phyloP scores from a whole-genome alignment of 2,797 vertebrate species.

The Pachyuromys duprasi region DNA sequence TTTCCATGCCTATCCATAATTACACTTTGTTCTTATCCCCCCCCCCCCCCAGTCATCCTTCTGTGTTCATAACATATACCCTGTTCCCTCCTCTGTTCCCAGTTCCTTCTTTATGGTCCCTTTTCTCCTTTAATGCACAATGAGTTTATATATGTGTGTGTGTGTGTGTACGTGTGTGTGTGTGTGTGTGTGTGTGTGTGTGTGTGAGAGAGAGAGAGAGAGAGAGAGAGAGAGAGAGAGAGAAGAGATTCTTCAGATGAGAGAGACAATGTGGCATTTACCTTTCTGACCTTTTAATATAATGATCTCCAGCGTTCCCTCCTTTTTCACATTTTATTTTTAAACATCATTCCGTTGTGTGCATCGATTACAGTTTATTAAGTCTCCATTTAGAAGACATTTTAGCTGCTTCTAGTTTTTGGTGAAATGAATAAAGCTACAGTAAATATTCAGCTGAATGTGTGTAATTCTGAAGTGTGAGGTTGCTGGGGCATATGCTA shows the following conservation, averaged over 20 bases:
- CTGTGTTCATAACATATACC: too few relatives aligned
- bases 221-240: background rate
- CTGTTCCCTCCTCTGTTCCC: background rate
- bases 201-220: background rate
- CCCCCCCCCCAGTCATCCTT: background rate
- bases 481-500: background rate
- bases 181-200: background rate
- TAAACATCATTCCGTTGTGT: background rate
- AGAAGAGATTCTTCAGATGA: background rate
- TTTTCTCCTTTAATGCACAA: background rate
- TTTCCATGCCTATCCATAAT: background rate
- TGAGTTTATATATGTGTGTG: background rate
- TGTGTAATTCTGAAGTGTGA: background rate
- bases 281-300: background rate
- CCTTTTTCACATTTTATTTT: background rate
- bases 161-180: background rate
- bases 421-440: constrained; percentile 9
- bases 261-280: background rate
- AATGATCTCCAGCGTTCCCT: background rate
- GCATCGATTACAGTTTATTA: background rate
- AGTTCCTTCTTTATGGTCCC: background rate
- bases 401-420: background rate
- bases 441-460: background rate
- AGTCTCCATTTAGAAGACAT: constrained; percentile 31
- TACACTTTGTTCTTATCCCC: background rate